A percentile compares a stretch with the other conserved stretches of the same genome.
phyloP scores from a whole-genome alignment of 2,797 vertebrate genomes.

The Xerus rutilus region DNA sequence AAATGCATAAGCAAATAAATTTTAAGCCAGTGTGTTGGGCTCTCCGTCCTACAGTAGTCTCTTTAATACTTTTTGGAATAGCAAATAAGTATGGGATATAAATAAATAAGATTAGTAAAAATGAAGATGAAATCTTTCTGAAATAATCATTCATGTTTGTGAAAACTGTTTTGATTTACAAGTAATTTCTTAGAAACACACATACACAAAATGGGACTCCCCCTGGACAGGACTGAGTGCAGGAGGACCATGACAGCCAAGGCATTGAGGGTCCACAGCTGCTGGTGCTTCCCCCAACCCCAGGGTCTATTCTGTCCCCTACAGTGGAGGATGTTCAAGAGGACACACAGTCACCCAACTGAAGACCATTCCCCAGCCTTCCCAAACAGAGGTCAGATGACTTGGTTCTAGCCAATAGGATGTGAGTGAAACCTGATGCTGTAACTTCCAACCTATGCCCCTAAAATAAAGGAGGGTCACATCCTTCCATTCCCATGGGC shows the following conservation, averaged over 20 bases:
- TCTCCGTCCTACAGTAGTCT: neutral
- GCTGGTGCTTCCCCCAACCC: too few relatives aligned
- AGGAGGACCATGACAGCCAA: neutral
- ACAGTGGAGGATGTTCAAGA: neutral
- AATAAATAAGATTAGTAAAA: neutral
- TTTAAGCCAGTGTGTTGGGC: neutral
- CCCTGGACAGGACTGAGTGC: neutral
- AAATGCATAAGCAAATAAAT: neutral
- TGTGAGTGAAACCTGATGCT: too few relatives aligned
- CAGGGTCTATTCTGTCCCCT: neutral
- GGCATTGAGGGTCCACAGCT: neutral
- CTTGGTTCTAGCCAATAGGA: too few relatives aligned
- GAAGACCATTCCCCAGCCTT: slow-evolving; percentile 9
- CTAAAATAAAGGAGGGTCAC: neutral
- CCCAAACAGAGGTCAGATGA: too few relatives aligned
- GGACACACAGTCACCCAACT: neutral
- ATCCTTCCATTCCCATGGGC: too few relatives aligned
- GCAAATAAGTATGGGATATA: neutral
- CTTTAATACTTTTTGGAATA: neutral
- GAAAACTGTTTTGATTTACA: neutral
- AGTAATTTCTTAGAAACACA: slow-evolving; percentile 2
- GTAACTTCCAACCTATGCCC: neutral
- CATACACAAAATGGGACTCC: neutral
- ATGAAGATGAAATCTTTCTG: neutral
- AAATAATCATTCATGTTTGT: neutral